A percentile compares a stretch with the other conserved stretches of the same genome.
These are phyloP conservation scores for Phaethornis superciliosus DNA, from an alignment of 2,113 vertebrate species.

Conservation along the genomic window DNA sequence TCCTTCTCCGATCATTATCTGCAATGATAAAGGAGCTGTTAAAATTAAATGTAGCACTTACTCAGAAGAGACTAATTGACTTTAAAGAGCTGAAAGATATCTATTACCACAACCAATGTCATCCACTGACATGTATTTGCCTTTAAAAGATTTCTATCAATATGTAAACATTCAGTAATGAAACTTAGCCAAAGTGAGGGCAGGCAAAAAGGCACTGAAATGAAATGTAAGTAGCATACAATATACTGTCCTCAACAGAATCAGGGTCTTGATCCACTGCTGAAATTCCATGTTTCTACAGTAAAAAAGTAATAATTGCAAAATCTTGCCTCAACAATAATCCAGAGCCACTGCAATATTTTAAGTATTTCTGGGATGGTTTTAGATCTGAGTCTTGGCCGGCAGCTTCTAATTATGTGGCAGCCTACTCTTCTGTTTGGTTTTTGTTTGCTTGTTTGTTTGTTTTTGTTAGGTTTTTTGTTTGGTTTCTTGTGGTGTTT, in stretches of 20 bases:
- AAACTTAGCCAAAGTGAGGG: not conserved
- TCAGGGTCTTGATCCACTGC: not conserved
- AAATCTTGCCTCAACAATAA: not conserved
- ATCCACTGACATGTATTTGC: not conserved
- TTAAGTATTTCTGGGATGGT: not conserved
- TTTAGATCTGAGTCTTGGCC: not conserved
- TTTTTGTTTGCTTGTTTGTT: too few relatives aligned
- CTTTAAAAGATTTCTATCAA: not conserved
- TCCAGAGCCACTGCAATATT: not conserved
- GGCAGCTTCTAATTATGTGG: not conserved
- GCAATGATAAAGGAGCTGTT: conserved; percentile 63
- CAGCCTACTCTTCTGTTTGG: not conserved
- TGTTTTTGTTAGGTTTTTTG: too few relatives aligned
- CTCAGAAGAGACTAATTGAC: not conserved
- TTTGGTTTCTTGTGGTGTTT: too few relatives aligned
- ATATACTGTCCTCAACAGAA: not conserved
- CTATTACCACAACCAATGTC: not conserved
- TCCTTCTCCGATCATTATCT: conserved; percentile 98
- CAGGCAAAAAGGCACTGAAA: not conserved
- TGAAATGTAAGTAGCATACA: not conserved
- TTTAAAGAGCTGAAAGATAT: conserved; percentile 4
- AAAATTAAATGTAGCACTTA: conserved; percentile 17
- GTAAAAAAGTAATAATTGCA: not conserved
- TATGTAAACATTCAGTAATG: not conserved
- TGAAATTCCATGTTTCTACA: not conserved